Conservation (phyloP, 2,113 vertebrate genomes). For the Ploceus nigricollis region DNA sequence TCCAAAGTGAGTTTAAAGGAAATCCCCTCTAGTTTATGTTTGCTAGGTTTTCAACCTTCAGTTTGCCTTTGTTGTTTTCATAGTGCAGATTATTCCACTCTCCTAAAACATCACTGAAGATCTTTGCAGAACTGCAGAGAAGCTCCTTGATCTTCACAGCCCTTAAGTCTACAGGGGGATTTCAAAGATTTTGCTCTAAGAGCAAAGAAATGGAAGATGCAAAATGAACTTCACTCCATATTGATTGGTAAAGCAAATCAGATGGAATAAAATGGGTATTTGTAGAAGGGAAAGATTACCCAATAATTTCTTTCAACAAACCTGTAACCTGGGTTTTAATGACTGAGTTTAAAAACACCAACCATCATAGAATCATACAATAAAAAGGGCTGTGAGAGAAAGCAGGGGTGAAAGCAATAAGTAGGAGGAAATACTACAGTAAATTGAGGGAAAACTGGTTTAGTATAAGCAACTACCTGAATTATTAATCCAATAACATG, state of each 20-base stretch:
- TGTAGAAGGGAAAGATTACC: not conserved
- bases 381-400: not conserved
- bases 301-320: not conserved
- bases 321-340: not conserved
- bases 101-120: not conserved
- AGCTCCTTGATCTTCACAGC: not conserved
- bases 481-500: not conserved
- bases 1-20: not conserved
- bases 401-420: not conserved
- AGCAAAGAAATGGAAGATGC: constrained; percentile 17
- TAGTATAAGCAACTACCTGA: not conserved
- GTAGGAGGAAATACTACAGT: not conserved
- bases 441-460: not conserved
- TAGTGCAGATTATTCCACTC: not conserved
- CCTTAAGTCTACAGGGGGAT: not conserved
- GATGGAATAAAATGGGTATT: not conserved
- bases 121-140: not conserved
- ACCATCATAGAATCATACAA: not conserved
- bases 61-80: not conserved
- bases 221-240: constrained; percentile 18
- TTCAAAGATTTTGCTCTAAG: constrained; percentile 39
- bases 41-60: not conserved
- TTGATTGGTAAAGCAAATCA: constrained; percentile 32
- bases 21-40: not conserved
- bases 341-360: not conserved